Base-by-base conservation (phyloP, 2,113 vertebrate species). In the Catharus bicknelli region DNA sequence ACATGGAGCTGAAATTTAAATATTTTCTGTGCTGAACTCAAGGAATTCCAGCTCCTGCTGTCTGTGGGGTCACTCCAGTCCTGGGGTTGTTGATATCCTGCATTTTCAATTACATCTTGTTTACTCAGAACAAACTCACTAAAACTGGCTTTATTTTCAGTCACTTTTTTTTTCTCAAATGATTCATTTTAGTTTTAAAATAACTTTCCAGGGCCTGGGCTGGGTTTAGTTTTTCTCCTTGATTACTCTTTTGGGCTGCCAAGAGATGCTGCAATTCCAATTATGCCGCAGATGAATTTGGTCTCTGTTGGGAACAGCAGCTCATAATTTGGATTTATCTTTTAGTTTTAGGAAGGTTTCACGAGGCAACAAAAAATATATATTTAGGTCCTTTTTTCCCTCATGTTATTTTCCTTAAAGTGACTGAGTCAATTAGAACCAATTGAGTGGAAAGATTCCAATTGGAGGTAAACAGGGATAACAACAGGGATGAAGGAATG, bases 161-260 rank as follows among this genome's bases (percentile, higher is more conserved):
- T 48, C 53, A 29, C 6, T 57, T 50, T 26, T 50, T 48, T 42
- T 13, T 34, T 4, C 22, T 85, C n/a, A 58, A 88, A 32, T 25
- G 26, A 17, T 73, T 61, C 29, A 45, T 68, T 78, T 90, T 29
- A 18, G 26, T 30, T 87, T 78, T 29, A 62, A 82, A 81, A 43
- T 29, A 34, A 76, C 59, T 85, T 82, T 4, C 10, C 48, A 62
- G 43, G 4, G n/a, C 29, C 73, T 3, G 11, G 79, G 26, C 50
- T 57, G 26, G 54, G 63, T 81, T 76, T 50, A 54, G 53, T 51
- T 91, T 84, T 84, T 38, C 23, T 72, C 80, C 88, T 63, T 85
- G 66, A 90, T 94, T 51, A 55, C 62, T 91, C 70, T 25, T 75
- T n/a, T 21, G 76, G 42, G 66, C 70, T 93, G 90, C 81, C 84